Evolutionary conservation across 2,113 vertebrate species (phyloP).

Genomic region (Coturnix japonica): DNA sequence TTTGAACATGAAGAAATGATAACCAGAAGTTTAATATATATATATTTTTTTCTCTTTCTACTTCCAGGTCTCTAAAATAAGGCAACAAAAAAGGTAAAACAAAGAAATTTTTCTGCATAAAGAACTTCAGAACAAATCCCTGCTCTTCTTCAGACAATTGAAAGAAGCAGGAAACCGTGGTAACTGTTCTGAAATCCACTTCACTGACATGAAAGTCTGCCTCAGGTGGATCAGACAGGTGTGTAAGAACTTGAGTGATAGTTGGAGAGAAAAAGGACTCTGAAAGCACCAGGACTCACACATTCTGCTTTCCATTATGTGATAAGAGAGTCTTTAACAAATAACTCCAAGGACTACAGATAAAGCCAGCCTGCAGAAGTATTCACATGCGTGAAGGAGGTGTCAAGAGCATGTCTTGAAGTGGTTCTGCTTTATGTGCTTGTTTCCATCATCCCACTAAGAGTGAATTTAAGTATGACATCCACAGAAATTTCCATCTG

Average conservation of each 20-base stretch:
- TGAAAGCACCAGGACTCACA: not conserved
- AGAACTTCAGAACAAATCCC: not conserved
- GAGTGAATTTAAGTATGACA: accelerated
- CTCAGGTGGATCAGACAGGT: not conserved
- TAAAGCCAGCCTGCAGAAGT: not conserved
- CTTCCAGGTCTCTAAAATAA: not conserved
- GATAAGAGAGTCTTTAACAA: not conserved
- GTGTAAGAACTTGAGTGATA: not conserved
- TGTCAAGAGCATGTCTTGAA: not conserved
- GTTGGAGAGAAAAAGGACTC: not conserved
- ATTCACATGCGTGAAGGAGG: accelerated
- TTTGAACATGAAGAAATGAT: not conserved
- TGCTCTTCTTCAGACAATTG: not conserved
- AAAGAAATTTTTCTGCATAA: not conserved
- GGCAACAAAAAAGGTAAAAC: not conserved
- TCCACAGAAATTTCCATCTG: not conserved
- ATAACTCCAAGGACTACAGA: not conserved
- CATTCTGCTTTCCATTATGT: not conserved
- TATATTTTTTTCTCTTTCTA: too few relatives aligned
- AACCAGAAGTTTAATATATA: not conserved
- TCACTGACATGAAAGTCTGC: not conserved
- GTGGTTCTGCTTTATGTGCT: not conserved
- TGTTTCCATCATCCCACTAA: accelerated
- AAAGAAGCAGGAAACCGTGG: accelerated
- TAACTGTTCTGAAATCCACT: not conserved